These are phyloP conservation scores for Sphinx pinastri DNA, from an alignment of 2,888 invertebrate genomes.

Conservation along the genomic window DNA sequence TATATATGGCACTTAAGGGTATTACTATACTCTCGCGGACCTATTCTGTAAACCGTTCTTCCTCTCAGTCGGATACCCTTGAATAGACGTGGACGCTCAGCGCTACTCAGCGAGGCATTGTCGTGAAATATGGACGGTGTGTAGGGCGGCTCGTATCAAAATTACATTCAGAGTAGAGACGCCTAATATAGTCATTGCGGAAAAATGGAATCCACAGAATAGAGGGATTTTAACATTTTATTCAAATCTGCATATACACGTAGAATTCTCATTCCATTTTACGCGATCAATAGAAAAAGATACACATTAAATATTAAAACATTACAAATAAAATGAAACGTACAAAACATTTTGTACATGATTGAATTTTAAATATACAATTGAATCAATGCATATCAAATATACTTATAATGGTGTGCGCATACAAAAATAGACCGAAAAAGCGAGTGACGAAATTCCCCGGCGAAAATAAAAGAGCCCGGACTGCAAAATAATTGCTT, in stretches of 20 bases:
- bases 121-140: conserved; percentile 29
- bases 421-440: conserved; percentile 22
- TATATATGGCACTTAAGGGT: conserved; percentile 18
- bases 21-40: conserved; percentile 22
- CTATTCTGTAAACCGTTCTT: conserved; percentile 27
- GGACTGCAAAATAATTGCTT: conserved; percentile 43
- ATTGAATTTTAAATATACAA: conserved; percentile 28
- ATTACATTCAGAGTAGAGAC: conserved; percentile 24
- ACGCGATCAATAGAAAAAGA: conserved; percentile 5
- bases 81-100: conserved; percentile 29
- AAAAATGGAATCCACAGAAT: conserved; percentile 1
- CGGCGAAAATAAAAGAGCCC: conserved; percentile 29
- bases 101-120: conserved; percentile 29
- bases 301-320: not conserved
- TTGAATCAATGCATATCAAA: conserved; percentile 32
- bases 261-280: not conserved
- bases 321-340: not conserved
- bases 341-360: not conserved
- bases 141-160: conserved; percentile 26
- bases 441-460: conserved; percentile 22
- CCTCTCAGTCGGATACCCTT: conserved; percentile 28
- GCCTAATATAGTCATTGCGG: conserved; percentile 10
- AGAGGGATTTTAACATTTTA: conserved; percentile 9
- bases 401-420: conserved; percentile 22
- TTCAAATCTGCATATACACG: not conserved